Evolutionary conservation across 2,797 vertebrate genomes (phyloP).

Genomic region (Syndactyla subalaris): DNA sequence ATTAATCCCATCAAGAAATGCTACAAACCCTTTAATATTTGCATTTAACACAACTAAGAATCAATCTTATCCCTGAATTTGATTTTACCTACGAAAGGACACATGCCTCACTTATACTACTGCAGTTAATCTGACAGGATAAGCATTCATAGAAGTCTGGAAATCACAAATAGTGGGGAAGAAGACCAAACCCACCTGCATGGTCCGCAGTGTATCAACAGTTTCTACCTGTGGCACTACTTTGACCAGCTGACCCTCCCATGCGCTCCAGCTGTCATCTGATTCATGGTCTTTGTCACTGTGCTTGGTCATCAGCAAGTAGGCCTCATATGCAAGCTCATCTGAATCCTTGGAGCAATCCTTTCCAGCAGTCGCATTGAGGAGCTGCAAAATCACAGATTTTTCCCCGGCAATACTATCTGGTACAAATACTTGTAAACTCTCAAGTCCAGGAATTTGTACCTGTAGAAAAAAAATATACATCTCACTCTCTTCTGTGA

Average conservation of each 20-base stretch:
- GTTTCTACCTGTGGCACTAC: conserved; percentile 94
- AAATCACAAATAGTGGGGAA: neutral
- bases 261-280: conserved; percentile 82
- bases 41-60: neutral
- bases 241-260: conserved; percentile 87
- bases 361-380: conserved; percentile 93
- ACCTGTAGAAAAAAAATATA: conserved; percentile 78
- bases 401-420: conserved; percentile 82
- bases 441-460: conserved; percentile 90
- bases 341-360: conserved; percentile 95
- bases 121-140: neutral
- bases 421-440: conserved; percentile 92
- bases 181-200: conserved; percentile 82
- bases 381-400: conserved; percentile 90
- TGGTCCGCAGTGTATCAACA: conserved; percentile 88
- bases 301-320: conserved; percentile 92
- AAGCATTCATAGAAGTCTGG: neutral
- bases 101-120: neutral
- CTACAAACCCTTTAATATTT: neutral
- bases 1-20: neutral
- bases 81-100: neutral
- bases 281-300: conserved; percentile 71
- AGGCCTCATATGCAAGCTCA: conserved; percentile 86
- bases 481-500: neutral
- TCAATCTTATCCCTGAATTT: neutral